These are phyloP conservation scores for Andricus curvator DNA, from an alignment of 2,888 invertebrate genomes.

Conservation along the genomic window DNA sequence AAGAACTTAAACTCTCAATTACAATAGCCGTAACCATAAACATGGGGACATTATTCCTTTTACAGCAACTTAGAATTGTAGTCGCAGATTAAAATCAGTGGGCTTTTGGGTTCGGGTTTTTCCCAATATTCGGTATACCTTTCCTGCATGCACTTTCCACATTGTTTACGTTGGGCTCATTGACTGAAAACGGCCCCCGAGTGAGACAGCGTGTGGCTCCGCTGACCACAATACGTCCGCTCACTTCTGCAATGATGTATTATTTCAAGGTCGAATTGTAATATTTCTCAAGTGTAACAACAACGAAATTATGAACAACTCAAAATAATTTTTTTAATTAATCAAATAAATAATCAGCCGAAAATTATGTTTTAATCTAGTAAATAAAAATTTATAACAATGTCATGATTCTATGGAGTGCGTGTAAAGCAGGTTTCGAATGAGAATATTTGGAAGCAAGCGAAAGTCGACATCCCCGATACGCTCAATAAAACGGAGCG, in stretches of 20 bases:
- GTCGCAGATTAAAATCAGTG: neutral
- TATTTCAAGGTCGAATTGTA: neutral
- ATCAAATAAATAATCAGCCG: neutral
- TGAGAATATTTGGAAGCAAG: neutral
- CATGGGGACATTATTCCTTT: neutral
- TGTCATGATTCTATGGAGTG: neutral
- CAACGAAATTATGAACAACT: neutral
- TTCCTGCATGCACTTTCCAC: neutral
- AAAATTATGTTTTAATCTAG: too few species aligned
- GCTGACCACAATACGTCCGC: neutral
- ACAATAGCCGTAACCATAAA: neutral
- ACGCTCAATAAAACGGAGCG: slow-evolving; percentile 71
- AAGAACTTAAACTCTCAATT: neutral
- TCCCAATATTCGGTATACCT: neutral
- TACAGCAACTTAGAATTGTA: neutral
- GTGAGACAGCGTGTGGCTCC: too few species aligned
- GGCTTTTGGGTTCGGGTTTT: neutral
- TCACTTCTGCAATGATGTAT: neutral
- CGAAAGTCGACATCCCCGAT: neutral
- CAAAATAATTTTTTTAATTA: neutral
- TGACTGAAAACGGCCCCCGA: neutral
- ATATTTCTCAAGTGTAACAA: neutral
- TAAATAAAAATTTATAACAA: neutral
- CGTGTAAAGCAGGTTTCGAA: neutral
- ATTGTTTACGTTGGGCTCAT: neutral